These are phyloP conservation scores for Scartelaos histophorus DNA, from an alignment of 2,113 vertebrate genomes.

Conservation along the genomic window DNA sequence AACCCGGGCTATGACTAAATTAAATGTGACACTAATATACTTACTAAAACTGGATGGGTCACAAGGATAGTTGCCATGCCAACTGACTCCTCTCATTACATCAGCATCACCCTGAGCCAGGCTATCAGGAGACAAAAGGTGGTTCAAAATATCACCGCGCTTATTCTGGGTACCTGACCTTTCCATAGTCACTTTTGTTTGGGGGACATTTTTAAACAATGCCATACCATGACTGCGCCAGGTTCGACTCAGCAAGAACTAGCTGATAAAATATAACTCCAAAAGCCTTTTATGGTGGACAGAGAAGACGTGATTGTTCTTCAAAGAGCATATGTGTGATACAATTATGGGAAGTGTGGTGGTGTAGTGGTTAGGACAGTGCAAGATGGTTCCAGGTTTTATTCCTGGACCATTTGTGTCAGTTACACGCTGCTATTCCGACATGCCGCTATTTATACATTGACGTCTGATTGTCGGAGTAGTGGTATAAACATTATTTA, in stretches of 20 bases:
- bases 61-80: slow-evolving; percentile 45
- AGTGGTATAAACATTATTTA: too few species aligned
- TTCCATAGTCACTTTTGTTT: slow-evolving; percentile 56
- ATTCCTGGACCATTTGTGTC: not conserved
- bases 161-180: slow-evolving; percentile 69
- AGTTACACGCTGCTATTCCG: too few species aligned
- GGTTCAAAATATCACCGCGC: slow-evolving; percentile 63
- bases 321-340: not conserved
- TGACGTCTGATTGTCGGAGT: too few species aligned
- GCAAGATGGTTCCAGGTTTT: not conserved
- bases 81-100: slow-evolving; percentile 50
- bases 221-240: slow-evolving; percentile 25
- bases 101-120: slow-evolving; percentile 39
- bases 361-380: not conserved
- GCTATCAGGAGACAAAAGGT: slow-evolving; percentile 47
- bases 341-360: not conserved
- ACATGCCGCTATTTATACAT: too few species aligned
- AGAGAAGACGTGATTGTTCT: slow-evolving; percentile 22
- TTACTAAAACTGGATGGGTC: slow-evolving; percentile 47
- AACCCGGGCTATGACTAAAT: slow-evolving; percentile 20
- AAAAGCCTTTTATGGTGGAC: slow-evolving; percentile 3
- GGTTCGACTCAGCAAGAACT: slow-evolving; percentile 18
- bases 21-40: slow-evolving; percentile 21
- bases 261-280: slow-evolving; percentile 13
- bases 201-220: slow-evolving; percentile 69